phyloP scores from a whole-genome alignment of 2,797 vertebrate genomes.

The Acrocephalus scirpaceus region DNA sequence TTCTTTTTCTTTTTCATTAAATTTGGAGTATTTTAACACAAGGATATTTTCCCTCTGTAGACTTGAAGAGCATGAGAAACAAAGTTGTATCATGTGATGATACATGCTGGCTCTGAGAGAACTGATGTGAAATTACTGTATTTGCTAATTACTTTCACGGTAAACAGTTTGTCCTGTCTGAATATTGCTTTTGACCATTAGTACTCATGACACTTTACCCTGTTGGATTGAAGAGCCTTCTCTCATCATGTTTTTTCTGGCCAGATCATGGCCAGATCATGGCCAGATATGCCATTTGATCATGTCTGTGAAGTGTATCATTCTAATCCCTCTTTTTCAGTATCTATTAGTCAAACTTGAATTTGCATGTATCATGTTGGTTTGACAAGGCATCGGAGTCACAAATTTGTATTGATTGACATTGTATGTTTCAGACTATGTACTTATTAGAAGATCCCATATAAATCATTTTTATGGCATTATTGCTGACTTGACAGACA shows the following conservation, averaged over 20 bases:
- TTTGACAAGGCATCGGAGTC: neutral
- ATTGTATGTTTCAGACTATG: neutral
- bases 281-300: neutral
- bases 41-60: neutral
- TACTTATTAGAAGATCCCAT: neutral
- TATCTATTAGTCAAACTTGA: neutral
- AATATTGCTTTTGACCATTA: neutral
- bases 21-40: neutral
- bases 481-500: neutral
- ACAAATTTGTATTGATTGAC: neutral
- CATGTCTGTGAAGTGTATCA: neutral
- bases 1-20: neutral
- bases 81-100: neutral
- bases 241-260: neutral
- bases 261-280: neutral
- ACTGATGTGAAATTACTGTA: neutral
- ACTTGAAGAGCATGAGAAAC: neutral
- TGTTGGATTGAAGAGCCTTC: neutral
- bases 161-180: neutral
- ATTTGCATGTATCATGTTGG: neutral
- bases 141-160: neutral
- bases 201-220: neutral
- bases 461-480: neutral
- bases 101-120: neutral
- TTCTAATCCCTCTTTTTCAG: neutral